phyloP scores from a whole-genome alignment of 2,113 vertebrate genomes.

The Dicentrarchus labrax region DNA sequence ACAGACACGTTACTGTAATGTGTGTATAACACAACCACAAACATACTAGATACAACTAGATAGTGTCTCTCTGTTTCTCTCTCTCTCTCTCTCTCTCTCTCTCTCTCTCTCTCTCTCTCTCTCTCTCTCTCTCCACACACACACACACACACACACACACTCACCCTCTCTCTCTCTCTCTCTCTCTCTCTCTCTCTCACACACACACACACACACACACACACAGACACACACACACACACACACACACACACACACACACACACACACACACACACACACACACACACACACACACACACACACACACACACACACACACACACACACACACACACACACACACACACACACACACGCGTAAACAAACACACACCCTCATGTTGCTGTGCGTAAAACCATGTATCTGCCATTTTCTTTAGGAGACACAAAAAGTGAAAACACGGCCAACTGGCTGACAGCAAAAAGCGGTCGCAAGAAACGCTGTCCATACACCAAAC shows the following conservation, averaged over 20 bases:
- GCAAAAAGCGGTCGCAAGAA: slow-evolving; percentile 99
- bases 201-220: slow-evolving; percentile 15
- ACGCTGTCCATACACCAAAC: slow-evolving; percentile 98
- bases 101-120: neutral
- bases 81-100: neutral
- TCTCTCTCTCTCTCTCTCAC: neutral
- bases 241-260: slow-evolving; percentile 6
- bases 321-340: neutral
- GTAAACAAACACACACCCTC: neutral
- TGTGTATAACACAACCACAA: neutral
- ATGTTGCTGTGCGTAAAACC: slow-evolving; percentile 50
- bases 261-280: neutral
- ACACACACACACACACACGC: slow-evolving; percentile 3
- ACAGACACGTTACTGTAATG: neutral
- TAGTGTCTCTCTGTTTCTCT: too few relatives aligned
- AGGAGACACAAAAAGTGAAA: slow-evolving; percentile 94
- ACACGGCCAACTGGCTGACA: slow-evolving; percentile 95
- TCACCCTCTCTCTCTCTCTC: neutral
- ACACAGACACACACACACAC: neutral
- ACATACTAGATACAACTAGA: neutral
- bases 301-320: too few relatives aligned
- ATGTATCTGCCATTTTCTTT: slow-evolving; percentile 71
- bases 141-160: too few relatives aligned
- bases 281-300: too few relatives aligned
- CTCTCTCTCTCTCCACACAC: neutral